phyloP scores from a whole-genome alignment of 2,113 vertebrate species.

The Mirounga angustirostris region DNA sequence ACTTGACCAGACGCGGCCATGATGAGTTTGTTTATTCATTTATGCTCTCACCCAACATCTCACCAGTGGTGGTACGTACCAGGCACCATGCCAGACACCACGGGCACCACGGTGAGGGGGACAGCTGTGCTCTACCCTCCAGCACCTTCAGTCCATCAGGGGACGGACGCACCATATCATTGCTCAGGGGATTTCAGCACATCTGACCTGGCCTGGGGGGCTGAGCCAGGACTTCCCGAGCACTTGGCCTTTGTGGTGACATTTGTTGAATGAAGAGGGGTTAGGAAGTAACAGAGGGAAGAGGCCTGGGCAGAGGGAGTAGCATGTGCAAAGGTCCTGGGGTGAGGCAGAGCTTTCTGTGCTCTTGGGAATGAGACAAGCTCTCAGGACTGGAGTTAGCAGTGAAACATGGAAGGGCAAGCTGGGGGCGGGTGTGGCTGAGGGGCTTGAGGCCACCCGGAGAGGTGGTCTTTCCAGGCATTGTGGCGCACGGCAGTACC shows the following conservation, averaged over 20 bases:
- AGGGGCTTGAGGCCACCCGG: not conserved
- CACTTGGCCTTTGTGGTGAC: not conserved
- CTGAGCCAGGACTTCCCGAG: not conserved
- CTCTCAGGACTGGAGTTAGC: not conserved
- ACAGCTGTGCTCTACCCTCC: not conserved
- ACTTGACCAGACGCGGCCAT: not conserved
- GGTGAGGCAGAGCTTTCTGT: not conserved
- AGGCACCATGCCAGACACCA: not conserved
- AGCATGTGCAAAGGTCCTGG: not conserved
- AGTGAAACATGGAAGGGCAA: fast-evolving
- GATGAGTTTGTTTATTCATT: not conserved
- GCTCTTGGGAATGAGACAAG: not conserved
- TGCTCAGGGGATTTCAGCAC: not conserved
- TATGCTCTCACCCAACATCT: too few relatives aligned
- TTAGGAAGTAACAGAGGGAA: not conserved
- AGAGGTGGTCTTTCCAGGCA: not conserved
- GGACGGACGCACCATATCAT: not conserved
- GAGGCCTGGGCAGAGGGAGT: fast-evolving
- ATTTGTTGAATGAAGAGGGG: not conserved
- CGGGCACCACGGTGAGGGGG: fast-evolving
- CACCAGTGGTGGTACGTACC: too few relatives aligned
- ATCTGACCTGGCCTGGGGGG: not conserved
- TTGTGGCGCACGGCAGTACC: too few relatives aligned
- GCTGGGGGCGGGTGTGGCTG: not conserved
- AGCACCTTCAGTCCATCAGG: fast-evolving